phyloP scores from a whole-genome alignment of 2,888 invertebrate species.

The Bombylius major region DNA sequence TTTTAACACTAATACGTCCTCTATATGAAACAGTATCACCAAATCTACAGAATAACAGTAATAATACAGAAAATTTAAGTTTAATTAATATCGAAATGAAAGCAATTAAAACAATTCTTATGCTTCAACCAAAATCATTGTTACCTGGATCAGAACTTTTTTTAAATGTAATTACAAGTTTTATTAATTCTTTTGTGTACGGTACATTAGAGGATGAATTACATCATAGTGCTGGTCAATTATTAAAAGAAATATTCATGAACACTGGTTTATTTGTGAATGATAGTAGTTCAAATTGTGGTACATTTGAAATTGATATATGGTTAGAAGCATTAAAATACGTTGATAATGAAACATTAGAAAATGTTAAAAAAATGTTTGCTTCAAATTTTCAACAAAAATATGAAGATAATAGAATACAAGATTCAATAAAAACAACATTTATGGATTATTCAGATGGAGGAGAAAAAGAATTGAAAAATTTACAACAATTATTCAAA shows the following conservation, averaged over 20 bases:
- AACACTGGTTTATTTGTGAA: constrained; percentile 51
- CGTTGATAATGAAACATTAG: constrained; percentile 20
- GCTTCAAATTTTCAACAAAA: constrained; percentile 15
- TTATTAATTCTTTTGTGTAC: constrained; percentile 41
- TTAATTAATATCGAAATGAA: constrained; percentile 30
- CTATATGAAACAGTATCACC: constrained; percentile 20
- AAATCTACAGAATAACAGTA: background rate
- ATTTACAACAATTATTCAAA: constrained; percentile 29
- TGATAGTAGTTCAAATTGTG: constrained; percentile 17
- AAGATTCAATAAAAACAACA: background rate
- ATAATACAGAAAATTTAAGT: background rate
- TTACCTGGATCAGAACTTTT: constrained; percentile 43
- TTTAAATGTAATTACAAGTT: constrained; percentile 42
- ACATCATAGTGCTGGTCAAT: constrained; percentile 40
- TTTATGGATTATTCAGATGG: constrained; percentile 13
- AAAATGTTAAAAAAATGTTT: constrained; percentile 24
- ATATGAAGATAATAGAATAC: no score
- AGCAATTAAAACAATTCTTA: constrained; percentile 30
- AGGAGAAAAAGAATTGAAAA: constrained; percentile 7
- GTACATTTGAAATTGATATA: constrained; percentile 48
- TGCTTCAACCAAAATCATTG: constrained; percentile 39
- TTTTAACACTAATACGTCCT: constrained; percentile 30
- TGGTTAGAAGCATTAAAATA: constrained; percentile 43
- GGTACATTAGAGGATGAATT: constrained; percentile 24
- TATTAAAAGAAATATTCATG: constrained; percentile 45